Conservation (phyloP, 2,113 vertebrate genomes). For the Chloropsis hardwickii region DNA sequence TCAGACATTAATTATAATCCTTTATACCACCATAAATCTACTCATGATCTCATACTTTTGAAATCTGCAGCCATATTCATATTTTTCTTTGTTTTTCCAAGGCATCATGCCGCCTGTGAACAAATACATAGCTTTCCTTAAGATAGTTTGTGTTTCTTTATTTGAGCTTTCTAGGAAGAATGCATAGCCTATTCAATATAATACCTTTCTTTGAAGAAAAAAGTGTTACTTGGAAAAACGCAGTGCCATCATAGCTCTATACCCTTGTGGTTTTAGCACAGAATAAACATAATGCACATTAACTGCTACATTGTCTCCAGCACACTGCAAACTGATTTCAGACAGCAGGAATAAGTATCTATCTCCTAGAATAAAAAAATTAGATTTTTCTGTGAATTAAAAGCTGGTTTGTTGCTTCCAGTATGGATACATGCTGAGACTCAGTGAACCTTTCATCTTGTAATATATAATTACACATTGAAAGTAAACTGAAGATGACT, state of each 20-base stretch:
- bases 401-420: constrained; percentile 18
- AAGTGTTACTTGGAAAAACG: neutral
- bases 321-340: constrained; percentile 1
- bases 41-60: neutral
- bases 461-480: constrained; percentile 10
- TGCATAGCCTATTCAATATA: neutral
- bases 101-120: neutral
- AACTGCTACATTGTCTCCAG: constrained; percentile 16
- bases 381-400: constrained; percentile 35
- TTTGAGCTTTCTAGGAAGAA: neutral
- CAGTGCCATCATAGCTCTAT: neutral
- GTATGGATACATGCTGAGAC: constrained; percentile 34
- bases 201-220: neutral
- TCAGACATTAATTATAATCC: neutral
- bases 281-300: neutral
- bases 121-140: neutral
- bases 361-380: constrained; percentile 35
- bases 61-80: neutral
- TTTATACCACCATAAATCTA: neutral
- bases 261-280: neutral
- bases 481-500: constrained; percentile 22
- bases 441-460: constrained; percentile 2
- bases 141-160: neutral
- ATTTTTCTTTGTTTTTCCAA: neutral
- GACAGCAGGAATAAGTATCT: neutral